Conservation (phyloP, 2,797 vertebrate genomes). For the Gymnoscopelus braueri region DNA sequence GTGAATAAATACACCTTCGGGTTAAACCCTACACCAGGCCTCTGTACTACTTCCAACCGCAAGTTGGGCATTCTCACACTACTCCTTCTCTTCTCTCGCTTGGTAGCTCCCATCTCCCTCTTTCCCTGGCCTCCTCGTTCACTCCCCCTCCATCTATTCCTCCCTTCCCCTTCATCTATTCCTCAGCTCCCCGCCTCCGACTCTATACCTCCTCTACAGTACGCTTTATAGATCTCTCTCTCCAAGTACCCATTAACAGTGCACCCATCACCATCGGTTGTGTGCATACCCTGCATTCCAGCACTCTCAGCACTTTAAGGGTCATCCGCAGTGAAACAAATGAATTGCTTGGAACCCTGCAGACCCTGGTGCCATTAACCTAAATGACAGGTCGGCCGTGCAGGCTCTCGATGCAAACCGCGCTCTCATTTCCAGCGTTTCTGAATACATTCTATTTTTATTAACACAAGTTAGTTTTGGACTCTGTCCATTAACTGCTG, state of each 20-base stretch:
- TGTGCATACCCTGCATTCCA: constrained; percentile 10
- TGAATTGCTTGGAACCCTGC: constrained; percentile 1
- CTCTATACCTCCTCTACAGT: constrained; percentile 8
- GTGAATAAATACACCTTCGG: too few relatives aligned
- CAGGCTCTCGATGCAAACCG: constrained; percentile 5
- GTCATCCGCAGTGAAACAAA: constrained; percentile 39
- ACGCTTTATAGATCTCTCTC: constrained; percentile 33
- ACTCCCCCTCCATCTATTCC: neutral
- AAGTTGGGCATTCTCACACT: too few relatives aligned
- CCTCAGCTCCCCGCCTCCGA: too few relatives aligned
- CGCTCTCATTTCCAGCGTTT: neutral
- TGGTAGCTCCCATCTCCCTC: neutral
- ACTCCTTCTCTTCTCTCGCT: too few relatives aligned
- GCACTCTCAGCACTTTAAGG: constrained; percentile 53
- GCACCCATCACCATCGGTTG: neutral
- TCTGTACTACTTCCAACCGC: too few relatives aligned
- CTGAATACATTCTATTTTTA: too few relatives aligned
- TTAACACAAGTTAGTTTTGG: too few relatives aligned
- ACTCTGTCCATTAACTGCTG: neutral
- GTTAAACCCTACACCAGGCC: too few relatives aligned
- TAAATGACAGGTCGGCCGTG: constrained; percentile 17
- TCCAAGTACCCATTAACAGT: constrained; percentile 44
- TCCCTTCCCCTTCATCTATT: neutral
- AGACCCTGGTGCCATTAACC: constrained; percentile 22
- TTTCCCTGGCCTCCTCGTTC: too few relatives aligned